phyloP scores from a whole-genome alignment of 1,140 invertebrate species.

The Drosophila bocki region DNA sequence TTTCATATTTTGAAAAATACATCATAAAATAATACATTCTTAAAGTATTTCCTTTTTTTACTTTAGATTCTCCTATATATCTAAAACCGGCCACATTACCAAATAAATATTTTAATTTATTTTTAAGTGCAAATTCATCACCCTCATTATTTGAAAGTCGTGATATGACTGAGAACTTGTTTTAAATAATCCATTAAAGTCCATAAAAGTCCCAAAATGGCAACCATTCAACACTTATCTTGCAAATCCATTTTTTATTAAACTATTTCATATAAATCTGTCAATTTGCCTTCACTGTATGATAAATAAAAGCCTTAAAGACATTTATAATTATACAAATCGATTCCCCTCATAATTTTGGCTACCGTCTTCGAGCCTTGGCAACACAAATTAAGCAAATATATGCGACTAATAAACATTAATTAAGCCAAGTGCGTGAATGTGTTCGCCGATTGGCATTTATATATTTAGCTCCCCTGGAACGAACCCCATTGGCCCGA shows the following conservation, averaged over 20 bases:
- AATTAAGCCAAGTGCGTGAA: slow-evolving; percentile 60
- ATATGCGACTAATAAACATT: slow-evolving; percentile 60
- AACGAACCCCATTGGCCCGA: slow-evolving; percentile 12
- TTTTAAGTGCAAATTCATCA: not conserved
- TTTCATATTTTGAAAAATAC: too few species aligned
- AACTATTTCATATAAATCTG: slow-evolving; percentile 15
- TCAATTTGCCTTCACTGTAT: not conserved
- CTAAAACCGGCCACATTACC: not conserved
- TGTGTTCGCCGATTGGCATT: slow-evolving; percentile 25
- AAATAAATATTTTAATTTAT: not conserved
- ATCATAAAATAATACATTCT: too few species aligned
- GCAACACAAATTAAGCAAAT: slow-evolving; percentile 39
- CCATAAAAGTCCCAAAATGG: slow-evolving; percentile 4
- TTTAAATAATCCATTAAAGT: not conserved
- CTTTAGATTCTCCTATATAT: not conserved
- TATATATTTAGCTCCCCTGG: slow-evolving; percentile 7
- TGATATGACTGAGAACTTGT: not conserved
- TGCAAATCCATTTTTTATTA: not conserved
- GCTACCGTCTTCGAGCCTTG: slow-evolving; percentile 28
- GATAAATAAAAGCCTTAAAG: slow-evolving; percentile 11
- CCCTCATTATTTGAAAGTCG: not conserved
- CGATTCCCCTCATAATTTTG: not conserved
- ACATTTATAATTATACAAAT: slow-evolving; percentile 12
- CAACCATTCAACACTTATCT: not conserved
- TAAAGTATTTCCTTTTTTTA: too few species aligned